Conservation (phyloP, 2,888 invertebrate species). For the Microplitis deprimator region DNA sequence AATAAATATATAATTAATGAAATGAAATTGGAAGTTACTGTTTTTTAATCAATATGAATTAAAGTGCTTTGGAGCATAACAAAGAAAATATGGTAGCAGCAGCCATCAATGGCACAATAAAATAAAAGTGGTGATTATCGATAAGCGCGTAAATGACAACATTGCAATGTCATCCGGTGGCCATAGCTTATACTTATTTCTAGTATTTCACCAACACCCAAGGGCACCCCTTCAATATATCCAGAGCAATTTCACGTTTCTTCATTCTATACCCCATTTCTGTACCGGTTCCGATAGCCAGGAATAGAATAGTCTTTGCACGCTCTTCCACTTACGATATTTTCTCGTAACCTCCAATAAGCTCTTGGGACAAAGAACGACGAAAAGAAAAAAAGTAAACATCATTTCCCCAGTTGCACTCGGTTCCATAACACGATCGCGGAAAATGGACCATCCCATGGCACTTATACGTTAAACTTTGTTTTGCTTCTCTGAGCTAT, state of each 20-base stretch:
- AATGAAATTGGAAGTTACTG: background rate
- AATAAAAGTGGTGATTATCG: slow-evolving; percentile 1
- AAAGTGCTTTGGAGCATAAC: background rate
- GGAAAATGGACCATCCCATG: slow-evolving; percentile 60
- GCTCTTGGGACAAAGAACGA: slow-evolving; percentile 35
- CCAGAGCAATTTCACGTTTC: slow-evolving; percentile 54
- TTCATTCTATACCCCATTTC: slow-evolving; percentile 36
- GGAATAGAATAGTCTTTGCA: slow-evolving; percentile 54
- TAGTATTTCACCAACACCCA: slow-evolving; percentile 30
- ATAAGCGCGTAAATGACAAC: slow-evolving; percentile 12
- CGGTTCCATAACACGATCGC: slow-evolving; percentile 66
- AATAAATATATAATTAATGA: too few relatives aligned
- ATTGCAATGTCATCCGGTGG: slow-evolving; percentile 10
- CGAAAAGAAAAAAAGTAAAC: slow-evolving; percentile 39
- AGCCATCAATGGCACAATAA: background rate
- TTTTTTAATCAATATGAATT: background rate
- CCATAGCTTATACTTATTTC: slow-evolving; percentile 2
- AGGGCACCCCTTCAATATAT: slow-evolving; percentile 55
- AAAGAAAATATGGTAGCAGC: background rate
- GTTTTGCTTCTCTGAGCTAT: slow-evolving; percentile 58
- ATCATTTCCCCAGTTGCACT: slow-evolving; percentile 65
- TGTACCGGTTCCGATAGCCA: slow-evolving; percentile 32
- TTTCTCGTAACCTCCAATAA: slow-evolving; percentile 47
- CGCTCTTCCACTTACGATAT: slow-evolving; percentile 62
- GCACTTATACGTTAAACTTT: slow-evolving; percentile 68